Percentiles rank a stretch among this genome's conserved stretches.
Evolutionary conservation across 2,113 vertebrate genomes (phyloP).

Genomic region (Prunella fulvescens): DNA sequence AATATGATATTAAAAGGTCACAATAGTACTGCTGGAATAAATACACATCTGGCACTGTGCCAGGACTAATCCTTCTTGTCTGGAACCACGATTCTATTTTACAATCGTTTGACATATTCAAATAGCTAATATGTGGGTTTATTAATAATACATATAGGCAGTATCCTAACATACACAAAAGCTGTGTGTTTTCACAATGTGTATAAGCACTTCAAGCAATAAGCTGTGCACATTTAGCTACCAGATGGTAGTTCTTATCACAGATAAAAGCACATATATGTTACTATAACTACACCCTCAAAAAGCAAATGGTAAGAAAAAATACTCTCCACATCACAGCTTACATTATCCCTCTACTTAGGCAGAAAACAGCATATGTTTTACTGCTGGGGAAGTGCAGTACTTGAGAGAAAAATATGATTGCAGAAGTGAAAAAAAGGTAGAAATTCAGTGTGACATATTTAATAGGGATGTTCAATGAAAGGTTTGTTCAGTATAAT

Average conservation of each 20-base stretch:
- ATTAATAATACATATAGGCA: conserved; percentile 71
- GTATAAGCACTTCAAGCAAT: conserved; percentile 67
- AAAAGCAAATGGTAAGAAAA: conserved; percentile 65
- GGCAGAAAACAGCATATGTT: conserved; percentile 76
- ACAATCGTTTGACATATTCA: conserved; percentile 50
- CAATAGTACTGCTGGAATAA: conserved; percentile 24
- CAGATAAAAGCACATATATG: conserved; percentile 77
- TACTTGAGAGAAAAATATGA: conserved; percentile 44
- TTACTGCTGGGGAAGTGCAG: conserved; percentile 42
- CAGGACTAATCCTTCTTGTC: conserved; percentile 18
- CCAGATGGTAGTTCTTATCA: conserved; percentile 77
- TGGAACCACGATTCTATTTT: conserved; percentile 29
- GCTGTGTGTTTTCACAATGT: conserved; percentile 78
- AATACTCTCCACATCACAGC: conserved; percentile 70
- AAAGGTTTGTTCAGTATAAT: not conserved
- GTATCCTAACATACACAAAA: conserved; percentile 73
- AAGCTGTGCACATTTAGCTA: conserved; percentile 72
- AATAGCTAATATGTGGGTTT: conserved; percentile 68
- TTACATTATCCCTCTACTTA: conserved; percentile 73
- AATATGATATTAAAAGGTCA: conserved; percentile 66
- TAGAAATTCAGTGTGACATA: not conserved
- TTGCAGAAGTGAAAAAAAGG: not conserved
- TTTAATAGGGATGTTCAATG: not conserved
- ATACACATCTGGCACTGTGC: not conserved
- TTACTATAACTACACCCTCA: conserved; percentile 66